A percentile compares a stretch with the other conserved stretches of the same genome.
Conservation (phyloP, 2,113 vertebrate species). For the Gulo gulo region DNA sequence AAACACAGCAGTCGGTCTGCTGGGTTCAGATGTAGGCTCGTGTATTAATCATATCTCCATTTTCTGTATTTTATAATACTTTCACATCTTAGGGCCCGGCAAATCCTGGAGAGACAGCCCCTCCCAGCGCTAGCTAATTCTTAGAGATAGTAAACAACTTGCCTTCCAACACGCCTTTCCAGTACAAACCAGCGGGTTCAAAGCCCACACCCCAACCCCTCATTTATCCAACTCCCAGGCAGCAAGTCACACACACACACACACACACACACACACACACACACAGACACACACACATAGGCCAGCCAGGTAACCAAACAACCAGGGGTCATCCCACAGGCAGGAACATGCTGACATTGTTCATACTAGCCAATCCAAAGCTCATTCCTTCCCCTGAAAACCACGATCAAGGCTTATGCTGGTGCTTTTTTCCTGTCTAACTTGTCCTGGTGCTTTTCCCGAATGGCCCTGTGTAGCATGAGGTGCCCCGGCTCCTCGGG, state of each 20-base stretch:
- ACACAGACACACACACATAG: no score
- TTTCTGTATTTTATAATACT: slow-evolving; percentile 1
- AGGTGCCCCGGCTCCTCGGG: background rate
- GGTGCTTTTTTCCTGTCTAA: background rate
- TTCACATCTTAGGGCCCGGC: background rate
- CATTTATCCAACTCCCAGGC: background rate
- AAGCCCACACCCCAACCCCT: background rate
- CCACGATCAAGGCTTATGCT: background rate
- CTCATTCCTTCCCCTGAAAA: background rate
- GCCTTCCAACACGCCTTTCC: background rate
- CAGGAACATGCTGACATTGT: background rate
- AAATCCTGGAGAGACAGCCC: background rate
- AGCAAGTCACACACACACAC: background rate
- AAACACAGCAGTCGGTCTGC: background rate
- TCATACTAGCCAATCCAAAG: background rate
- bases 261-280: no score
- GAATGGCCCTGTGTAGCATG: background rate
- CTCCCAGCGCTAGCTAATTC: slow-evolving; percentile 2
- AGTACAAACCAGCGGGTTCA: background rate
- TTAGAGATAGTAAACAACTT: background rate
- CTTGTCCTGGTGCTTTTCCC: background rate
- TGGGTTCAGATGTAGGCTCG: background rate
- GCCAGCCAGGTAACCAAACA: background rate
- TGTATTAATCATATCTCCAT: background rate
- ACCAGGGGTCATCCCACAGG: background rate